Percentiles rank a stretch among this genome's conserved stretches.
phyloP scores from a whole-genome alignment of 2,888 invertebrate genomes.

The Seira musarum region DNA sequence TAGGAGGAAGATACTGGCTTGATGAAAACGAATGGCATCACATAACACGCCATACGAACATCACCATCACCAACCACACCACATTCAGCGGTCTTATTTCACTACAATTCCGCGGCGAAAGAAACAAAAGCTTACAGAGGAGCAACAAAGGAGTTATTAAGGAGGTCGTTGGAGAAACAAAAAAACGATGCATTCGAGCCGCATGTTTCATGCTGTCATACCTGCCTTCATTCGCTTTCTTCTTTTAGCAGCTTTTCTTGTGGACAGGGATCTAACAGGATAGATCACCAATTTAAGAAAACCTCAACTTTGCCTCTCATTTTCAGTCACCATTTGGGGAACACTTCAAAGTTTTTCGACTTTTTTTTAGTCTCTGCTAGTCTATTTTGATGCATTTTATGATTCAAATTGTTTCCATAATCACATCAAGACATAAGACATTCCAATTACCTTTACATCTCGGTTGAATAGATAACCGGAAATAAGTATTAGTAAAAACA shows the following conservation, averaged over 20 bases:
- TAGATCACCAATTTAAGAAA: no score
- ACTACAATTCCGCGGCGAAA: background rate
- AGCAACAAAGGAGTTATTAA: conserved; percentile 2
- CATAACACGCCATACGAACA: background rate
- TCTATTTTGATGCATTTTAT: background rate
- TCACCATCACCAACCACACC: background rate
- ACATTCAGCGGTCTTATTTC: background rate
- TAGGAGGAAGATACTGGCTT: background rate
- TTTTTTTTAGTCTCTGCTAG: background rate
- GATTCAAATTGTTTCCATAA: conserved; percentile 34
- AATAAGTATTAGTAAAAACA: conserved; percentile 34
- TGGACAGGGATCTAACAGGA: no score
- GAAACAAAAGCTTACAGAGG: conserved; percentile 6
- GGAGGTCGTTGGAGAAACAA: background rate
- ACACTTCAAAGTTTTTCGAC: no score
- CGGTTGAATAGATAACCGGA: conserved; percentile 24
- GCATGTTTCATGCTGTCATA: background rate
- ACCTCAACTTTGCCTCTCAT: background rate
- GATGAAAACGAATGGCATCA: background rate
- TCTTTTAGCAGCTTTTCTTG: background rate
- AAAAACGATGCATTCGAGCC: background rate
- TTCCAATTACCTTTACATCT: conserved; percentile 18
- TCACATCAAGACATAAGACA: conserved; percentile 32
- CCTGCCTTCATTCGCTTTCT: background rate
- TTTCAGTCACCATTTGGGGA: background rate